A percentile compares a stretch with the other conserved stretches of the same genome.
Evolutionary conservation across 2,888 invertebrate genomes (phyloP).

Genomic region (Andrena marginata): DNA sequence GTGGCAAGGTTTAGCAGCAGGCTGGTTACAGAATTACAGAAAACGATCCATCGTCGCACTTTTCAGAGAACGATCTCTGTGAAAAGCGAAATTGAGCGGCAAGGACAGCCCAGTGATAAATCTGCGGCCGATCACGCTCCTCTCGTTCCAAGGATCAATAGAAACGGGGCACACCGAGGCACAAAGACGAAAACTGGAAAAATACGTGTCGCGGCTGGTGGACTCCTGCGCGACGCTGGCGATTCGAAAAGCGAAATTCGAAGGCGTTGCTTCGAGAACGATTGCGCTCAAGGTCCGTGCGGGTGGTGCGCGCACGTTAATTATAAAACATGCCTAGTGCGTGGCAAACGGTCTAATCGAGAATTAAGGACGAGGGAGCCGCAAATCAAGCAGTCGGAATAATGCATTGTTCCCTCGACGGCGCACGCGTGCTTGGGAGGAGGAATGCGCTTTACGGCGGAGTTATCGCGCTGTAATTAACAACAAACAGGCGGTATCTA

Average conservation of each 20-base stretch:
- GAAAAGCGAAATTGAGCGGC: conserved; percentile 24
- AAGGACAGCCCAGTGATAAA: neutral
- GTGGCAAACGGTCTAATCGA: conserved; percentile 2
- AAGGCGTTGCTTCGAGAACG: neutral
- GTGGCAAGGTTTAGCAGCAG: neutral
- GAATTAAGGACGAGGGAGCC: neutral
- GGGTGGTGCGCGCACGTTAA: neutral
- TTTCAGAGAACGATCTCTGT: neutral
- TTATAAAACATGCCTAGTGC: neutral
- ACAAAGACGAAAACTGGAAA: neutral
- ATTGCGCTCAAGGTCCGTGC: neutral
- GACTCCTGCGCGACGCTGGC: neutral
- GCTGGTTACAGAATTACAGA: neutral
- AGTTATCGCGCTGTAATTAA: conserved; percentile 3
- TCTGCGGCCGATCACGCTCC: neutral
- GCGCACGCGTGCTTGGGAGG: too few species aligned
- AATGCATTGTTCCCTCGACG: neutral
- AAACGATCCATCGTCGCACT: neutral
- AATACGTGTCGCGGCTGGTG: neutral
- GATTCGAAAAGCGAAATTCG: conserved; percentile 3
- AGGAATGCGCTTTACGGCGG: neutral
- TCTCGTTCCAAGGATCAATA: neutral
- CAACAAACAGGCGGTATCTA: neutral
- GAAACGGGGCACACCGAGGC: neutral
- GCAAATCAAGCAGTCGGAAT: neutral